Evolutionary conservation across 2,797 vertebrate species (phyloP).

Genomic region (Sebastolobus altivelis): DNA sequence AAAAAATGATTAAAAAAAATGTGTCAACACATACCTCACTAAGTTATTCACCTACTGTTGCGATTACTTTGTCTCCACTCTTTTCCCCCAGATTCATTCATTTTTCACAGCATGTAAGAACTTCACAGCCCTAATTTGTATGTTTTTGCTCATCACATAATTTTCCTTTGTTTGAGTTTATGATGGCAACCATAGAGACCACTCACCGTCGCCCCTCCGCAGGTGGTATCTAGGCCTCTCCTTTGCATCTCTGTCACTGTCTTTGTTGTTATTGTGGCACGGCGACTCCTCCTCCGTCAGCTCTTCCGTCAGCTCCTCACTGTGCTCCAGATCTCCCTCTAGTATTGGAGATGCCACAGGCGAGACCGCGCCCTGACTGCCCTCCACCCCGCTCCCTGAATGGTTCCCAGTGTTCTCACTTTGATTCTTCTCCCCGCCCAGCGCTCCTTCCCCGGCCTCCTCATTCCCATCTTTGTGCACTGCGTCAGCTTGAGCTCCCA

Average conservation of each 20-base stretch:
- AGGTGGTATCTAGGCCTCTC: slow-evolving; percentile 63
- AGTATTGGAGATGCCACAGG: slow-evolving; percentile 61
- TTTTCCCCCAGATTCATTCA: background rate
- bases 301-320: slow-evolving; percentile 66
- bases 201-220: slow-evolving; percentile 75
- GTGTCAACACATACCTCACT: background rate
- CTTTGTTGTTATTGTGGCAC: slow-evolving; percentile 82
- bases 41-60: background rate
- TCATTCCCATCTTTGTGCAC: slow-evolving; percentile 44
- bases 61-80: background rate
- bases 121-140: background rate
- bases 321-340: slow-evolving; percentile 56
- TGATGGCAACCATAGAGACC: slow-evolving; percentile 48
- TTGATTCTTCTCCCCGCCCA: slow-evolving; percentile 18
- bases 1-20: background rate
- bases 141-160: slow-evolving; percentile 10
- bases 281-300: slow-evolving; percentile 68
- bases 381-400: slow-evolving; percentile 29
- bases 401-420: slow-evolving; percentile 53
- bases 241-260: slow-evolving; percentile 59
- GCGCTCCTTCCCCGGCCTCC: slow-evolving; percentile 35
- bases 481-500: slow-evolving; percentile 21
- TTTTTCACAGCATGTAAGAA: background rate
- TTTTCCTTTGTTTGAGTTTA: slow-evolving; percentile 20
- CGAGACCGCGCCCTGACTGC: slow-evolving; percentile 44